Evolutionary conservation across 2,888 invertebrate genomes (phyloP).

Genomic region (Gortyna flavago): DNA sequence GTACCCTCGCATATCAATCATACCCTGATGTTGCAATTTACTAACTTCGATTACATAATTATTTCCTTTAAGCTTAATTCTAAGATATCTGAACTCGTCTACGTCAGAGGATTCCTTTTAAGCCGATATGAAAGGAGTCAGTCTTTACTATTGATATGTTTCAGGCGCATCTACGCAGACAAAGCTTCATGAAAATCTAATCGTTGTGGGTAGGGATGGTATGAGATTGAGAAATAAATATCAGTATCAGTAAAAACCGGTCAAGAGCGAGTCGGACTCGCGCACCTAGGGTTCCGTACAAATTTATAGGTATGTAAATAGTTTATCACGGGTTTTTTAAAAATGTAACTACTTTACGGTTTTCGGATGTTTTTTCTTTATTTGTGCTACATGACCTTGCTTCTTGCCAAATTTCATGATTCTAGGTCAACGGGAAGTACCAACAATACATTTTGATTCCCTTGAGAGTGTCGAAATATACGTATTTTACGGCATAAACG

Average conservation of each 20-base stretch:
- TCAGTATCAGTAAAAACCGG: neutral
- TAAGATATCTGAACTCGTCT: constrained; percentile 6
- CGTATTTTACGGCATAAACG: no score
- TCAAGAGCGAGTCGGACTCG: no score
- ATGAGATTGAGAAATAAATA: neutral
- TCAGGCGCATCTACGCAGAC: constrained; percentile 72
- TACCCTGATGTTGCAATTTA: neutral
- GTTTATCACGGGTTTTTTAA: no score
- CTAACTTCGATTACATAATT: neutral
- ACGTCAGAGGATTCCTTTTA: constrained; percentile 44
- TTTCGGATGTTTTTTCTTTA: no score
- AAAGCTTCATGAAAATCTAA: constrained; percentile 88
- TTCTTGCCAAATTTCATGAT: no score
- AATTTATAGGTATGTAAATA: no score
- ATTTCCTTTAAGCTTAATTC: constrained; percentile 7
- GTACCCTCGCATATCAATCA: neutral
- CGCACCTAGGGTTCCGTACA: no score
- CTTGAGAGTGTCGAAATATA: no score
- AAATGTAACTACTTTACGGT: no score
- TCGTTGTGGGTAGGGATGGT: constrained; percentile 78
- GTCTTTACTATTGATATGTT: constrained; percentile 72
- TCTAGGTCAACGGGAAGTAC: no score
- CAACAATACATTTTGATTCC: no score
- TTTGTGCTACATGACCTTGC: no score
- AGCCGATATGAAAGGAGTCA: constrained; percentile 35